Conservation (phyloP, 2,888 invertebrate species). For the Diarsia dahlii region DNA sequence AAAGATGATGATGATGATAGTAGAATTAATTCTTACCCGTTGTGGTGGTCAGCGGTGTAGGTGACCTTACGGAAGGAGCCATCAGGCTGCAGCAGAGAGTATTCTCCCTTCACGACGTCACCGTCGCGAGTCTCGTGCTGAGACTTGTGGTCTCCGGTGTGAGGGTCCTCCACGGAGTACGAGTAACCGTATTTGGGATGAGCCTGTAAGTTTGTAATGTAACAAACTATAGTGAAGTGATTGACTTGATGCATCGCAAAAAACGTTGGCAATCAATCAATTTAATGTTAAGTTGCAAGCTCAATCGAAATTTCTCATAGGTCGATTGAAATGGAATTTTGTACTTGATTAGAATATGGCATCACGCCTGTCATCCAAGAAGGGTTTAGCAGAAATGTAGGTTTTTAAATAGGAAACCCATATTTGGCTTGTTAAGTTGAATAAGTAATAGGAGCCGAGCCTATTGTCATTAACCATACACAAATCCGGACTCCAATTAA, state of each 20-base stretch:
- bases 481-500: not conserved
- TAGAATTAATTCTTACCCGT: conserved; percentile 81
- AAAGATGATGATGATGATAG: not conserved
- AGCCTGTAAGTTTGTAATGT: conserved; percentile 75
- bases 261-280: conserved; percentile 52
- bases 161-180: conserved; percentile 91
- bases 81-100: conserved; percentile 90
- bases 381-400: not conserved
- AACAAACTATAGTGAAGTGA: conserved; percentile 1
- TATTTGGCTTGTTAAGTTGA: not conserved
- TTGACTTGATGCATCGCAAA: conserved; percentile 25
- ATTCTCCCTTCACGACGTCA: conserved; percentile 91
- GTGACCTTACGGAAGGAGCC: conserved; percentile 91
- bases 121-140: conserved; percentile 91
- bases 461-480: not conserved
- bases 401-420: not conserved
- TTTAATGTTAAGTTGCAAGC: conserved; percentile 25
- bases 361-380: not conserved
- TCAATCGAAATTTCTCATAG: conserved; percentile 34
- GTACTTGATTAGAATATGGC: conserved; percentile 5
- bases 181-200: conserved; percentile 90
- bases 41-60: conserved; percentile 91
- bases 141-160: conserved; percentile 91
- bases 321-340: conserved; percentile 17
- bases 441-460: not conserved